Conservation (phyloP, 1,140 invertebrate species). For the Cataglyphis hispanica region DNA sequence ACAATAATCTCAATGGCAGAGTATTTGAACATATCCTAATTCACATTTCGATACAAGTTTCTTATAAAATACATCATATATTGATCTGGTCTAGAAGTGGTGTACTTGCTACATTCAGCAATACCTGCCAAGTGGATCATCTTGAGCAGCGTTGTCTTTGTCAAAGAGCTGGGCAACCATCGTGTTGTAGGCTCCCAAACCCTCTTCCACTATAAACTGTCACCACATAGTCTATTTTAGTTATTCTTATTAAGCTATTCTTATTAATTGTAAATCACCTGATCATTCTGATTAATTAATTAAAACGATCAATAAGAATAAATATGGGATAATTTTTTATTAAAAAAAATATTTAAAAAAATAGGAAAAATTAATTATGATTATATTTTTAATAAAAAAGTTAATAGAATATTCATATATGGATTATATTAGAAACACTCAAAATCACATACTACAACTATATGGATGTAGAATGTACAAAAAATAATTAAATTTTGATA, state of each 20-base stretch:
- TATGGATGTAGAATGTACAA: conserved; percentile 14
- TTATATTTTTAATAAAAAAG: conserved; percentile 30
- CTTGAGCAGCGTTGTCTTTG: conserved; percentile 92
- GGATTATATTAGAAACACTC: conserved; percentile 22
- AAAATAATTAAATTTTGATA: background rate
- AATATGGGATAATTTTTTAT: background rate
- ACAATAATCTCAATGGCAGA: conserved; percentile 1
- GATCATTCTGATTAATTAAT: conserved; percentile 65
- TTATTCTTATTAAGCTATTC: too few relatives aligned
- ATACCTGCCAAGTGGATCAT: conserved; percentile 94
- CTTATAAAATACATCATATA: conserved; percentile 45
- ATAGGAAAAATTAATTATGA: conserved; percentile 6
- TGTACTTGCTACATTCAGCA: conserved; percentile 74
- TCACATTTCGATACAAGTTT: conserved; percentile 49
- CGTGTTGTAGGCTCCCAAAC: conserved; percentile 80
- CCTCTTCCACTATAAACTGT: conserved; percentile 86
- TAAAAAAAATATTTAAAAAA: conserved; percentile 10
- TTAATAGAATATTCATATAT: conserved; percentile 33
- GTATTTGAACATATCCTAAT: conserved; percentile 47
- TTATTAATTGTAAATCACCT: conserved; percentile 62
- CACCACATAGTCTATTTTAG: conserved; percentile 82
- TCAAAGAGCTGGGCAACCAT: conserved; percentile 89
- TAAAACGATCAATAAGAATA: background rate
- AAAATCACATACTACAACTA: background rate
- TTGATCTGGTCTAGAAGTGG: conserved; percentile 42